Evolutionary conservation across 2,113 vertebrate genomes (phyloP).

Genomic region (Nycticorax nycticorax): DNA sequence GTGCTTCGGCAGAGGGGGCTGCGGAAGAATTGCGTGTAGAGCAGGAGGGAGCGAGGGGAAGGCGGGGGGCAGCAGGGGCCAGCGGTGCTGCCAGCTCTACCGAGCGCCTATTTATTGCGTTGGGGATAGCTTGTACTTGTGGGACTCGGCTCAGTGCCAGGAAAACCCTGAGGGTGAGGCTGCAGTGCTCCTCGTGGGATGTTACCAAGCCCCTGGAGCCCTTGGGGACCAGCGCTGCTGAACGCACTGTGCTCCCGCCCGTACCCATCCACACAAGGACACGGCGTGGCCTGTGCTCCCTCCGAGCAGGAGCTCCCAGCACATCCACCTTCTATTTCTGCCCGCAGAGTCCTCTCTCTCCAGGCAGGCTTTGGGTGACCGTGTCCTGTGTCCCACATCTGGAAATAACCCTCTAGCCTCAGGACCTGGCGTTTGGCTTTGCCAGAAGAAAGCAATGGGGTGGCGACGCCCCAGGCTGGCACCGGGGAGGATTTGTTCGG

Average conservation of each 20-base stretch:
- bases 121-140: neutral
- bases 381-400: rapidly evolving
- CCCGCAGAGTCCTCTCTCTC: neutral
- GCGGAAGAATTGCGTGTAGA: neutral
- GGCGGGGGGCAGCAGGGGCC: neutral
- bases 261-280: neutral
- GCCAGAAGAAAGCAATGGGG: neutral
- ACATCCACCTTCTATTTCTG: neutral
- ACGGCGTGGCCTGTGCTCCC: neutral
- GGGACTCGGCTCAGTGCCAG: neutral
- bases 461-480: neutral
- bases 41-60: neutral
- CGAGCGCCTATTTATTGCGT: rapidly evolving
- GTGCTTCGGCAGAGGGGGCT: neutral
- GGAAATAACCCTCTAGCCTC: neutral
- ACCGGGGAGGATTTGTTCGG: neutral
- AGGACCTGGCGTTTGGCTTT: rapidly evolving
- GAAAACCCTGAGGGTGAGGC: neutral
- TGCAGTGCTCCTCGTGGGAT: neutral
- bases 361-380: neutral
- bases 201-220: neutral
- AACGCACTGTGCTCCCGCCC: neutral
- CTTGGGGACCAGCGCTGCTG: neutral
- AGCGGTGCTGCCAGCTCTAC: neutral
- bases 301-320: neutral